Base-by-base conservation (phyloP, 2,113 vertebrate genomes). In the Serinus canaria region DNA sequence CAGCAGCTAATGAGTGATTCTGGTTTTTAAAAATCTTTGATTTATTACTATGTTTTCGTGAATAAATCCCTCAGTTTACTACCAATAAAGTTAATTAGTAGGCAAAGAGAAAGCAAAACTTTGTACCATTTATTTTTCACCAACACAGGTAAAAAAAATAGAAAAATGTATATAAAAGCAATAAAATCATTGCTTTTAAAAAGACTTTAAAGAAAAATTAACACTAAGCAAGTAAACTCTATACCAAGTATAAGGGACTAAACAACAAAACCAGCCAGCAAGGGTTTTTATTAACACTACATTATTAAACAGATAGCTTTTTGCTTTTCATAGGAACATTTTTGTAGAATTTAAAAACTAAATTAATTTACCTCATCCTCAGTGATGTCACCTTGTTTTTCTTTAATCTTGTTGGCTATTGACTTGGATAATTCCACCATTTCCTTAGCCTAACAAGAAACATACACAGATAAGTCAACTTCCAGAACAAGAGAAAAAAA, bases 401-500 rank as follows among this genome's bases (percentile, higher is more conserved):
- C 99, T 98, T 99, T 99, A 92, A 99, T 99, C 97, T 99, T 99
- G 97, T 98, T 99, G 83, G 99, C 99, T 88, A 99, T 99, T 79
- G 99, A 99, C 97, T 98, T 99, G 64, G 99, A 99, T 92, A 99
- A 96, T 75, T 99, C 99, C 92, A 99, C 99, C 99, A 99, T 99
- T 98, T 99, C 99, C 95, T 99, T 99, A 92, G 99, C 99, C 99
- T 99, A 92, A 89, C 73, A 91, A 97, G 68, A 91, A 87, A 95
- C 84, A 87, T 84, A 91, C 13, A 80, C 1, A 62, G 67, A 35
- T 55, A 73, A 83, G 33, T 77, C 41, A 95, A 53, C 21, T 83
- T 85, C 37, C 58, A 67, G 55, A 31, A 59, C 21, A 37, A 62
- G 30, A 66, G 37, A 27, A 58, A 64, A 64, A 95, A 95, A 95